Percentiles rank a stretch among this genome's conserved stretches.
Evolutionary conservation across 2,113 vertebrate genomes (phyloP).

Genomic region (Hystrix cristata): DNA sequence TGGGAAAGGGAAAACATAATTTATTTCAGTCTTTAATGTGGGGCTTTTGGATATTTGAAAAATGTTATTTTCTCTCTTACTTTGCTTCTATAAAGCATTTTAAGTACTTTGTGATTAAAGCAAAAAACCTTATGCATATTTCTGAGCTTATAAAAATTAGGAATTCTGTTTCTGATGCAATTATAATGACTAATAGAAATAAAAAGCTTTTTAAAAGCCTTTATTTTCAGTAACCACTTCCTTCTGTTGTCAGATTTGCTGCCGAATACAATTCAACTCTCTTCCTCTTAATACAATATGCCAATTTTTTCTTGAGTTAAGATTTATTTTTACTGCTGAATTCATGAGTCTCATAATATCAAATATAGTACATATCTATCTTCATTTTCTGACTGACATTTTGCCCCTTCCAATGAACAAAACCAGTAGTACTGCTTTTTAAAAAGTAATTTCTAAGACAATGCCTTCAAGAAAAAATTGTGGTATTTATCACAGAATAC

Average conservation of each 20-base stretch:
- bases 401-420: slow-evolving; percentile 69
- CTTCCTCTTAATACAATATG: slow-evolving; percentile 37
- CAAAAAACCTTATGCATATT: neutral
- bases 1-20: neutral
- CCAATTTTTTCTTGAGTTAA: slow-evolving; percentile 68
- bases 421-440: slow-evolving; percentile 43
- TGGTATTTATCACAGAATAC: slow-evolving; percentile 58
- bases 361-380: slow-evolving; percentile 59
- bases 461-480: neutral
- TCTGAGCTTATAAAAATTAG: slow-evolving; percentile 56
- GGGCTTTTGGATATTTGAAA: slow-evolving; percentile 47
- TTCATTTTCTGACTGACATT: slow-evolving; percentile 54
- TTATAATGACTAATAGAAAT: slow-evolving; percentile 39
- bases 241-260: slow-evolving; percentile 66
- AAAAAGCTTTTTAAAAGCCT: slow-evolving; percentile 62
- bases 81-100: slow-evolving; percentile 38
- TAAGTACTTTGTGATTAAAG: neutral
- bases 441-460: slow-evolving; percentile 15
- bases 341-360: slow-evolving; percentile 66
- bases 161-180: slow-evolving; percentile 60
- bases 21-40: neutral
- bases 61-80: slow-evolving; percentile 29
- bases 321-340: slow-evolving; percentile 64
- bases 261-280: slow-evolving; percentile 70
- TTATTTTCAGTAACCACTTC: slow-evolving; percentile 67